Conservation (phyloP, 2,113 vertebrate genomes). For the Hemichromis elongatus region DNA sequence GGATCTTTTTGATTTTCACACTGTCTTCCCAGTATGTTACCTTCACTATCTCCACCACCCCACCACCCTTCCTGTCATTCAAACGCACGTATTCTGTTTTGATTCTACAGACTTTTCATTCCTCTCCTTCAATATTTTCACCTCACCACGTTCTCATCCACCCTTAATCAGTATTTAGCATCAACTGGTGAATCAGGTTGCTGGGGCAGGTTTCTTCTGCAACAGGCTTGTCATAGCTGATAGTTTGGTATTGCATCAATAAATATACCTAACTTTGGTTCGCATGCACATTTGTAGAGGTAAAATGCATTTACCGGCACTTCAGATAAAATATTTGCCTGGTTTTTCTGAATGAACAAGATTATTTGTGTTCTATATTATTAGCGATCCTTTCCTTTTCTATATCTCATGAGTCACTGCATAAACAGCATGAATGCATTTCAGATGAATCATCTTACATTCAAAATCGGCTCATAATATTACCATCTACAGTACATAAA, state of each 20-base stretch:
- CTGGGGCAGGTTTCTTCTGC: not conserved
- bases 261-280: not conserved
- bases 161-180: not conserved
- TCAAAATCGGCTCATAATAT: not conserved
- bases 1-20: not conserved
- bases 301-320: not conserved
- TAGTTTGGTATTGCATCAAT: not conserved
- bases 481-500: not conserved
- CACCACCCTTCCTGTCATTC: not conserved
- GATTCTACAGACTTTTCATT: not conserved
- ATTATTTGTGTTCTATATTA: not conserved
- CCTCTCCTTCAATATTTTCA: not conserved
- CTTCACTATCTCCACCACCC: not conserved
- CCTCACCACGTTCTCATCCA: too few species aligned
- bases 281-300: too few species aligned
- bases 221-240: not conserved
- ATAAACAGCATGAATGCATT: not conserved
- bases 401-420: not conserved
- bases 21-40: not conserved
- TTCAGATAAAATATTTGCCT: not conserved
- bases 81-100: not conserved
- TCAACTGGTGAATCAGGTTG: not conserved
- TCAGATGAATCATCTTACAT: not conserved
- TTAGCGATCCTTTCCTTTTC: not conserved
- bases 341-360: not conserved